Percentiles rank a stretch among this genome's conserved stretches.
phyloP scores from a whole-genome alignment of 2,113 vertebrate species.

The Seriola aureovittata region DNA sequence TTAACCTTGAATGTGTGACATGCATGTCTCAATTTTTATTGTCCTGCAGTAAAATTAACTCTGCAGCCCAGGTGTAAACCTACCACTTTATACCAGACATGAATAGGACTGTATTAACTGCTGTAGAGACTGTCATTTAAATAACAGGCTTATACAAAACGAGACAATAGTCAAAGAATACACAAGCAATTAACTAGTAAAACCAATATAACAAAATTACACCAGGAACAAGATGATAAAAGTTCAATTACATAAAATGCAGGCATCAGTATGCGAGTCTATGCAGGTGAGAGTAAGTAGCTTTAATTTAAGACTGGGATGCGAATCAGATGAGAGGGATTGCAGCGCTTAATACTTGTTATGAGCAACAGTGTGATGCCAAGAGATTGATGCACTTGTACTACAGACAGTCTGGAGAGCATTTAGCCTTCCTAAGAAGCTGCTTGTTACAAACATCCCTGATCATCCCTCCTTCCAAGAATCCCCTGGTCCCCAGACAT shows the following conservation, averaged over 20 bases:
- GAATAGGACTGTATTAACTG: not conserved
- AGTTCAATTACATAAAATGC: not conserved
- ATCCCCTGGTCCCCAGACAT: not conserved
- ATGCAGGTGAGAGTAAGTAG: not conserved
- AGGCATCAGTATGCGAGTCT: not conserved
- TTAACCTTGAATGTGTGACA: not conserved
- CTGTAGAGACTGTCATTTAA: not conserved
- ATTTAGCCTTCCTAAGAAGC: not conserved
- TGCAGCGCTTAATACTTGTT: not conserved
- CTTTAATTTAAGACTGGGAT: not conserved
- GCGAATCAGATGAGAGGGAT: not conserved
- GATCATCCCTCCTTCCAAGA: not conserved
- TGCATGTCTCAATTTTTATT: not conserved
- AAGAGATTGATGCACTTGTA: not conserved
- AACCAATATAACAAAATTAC: not conserved
- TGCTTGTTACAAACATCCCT: not conserved
- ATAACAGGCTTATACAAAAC: not conserved
- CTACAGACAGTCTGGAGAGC: not conserved
- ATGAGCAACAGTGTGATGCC: not conserved
- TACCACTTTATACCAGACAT: not conserved
- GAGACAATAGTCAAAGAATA: not conserved
- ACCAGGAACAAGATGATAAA: not conserved
- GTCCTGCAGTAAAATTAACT: not conserved
- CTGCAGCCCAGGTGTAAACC: not conserved
- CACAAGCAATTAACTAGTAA: not conserved